A percentile compares a stretch with the other conserved stretches of the same genome.
These are phyloP conservation scores for Zeugodacus cucurbitae DNA, from an alignment of 1,140 invertebrate genomes.

Conservation along the genomic window DNA sequence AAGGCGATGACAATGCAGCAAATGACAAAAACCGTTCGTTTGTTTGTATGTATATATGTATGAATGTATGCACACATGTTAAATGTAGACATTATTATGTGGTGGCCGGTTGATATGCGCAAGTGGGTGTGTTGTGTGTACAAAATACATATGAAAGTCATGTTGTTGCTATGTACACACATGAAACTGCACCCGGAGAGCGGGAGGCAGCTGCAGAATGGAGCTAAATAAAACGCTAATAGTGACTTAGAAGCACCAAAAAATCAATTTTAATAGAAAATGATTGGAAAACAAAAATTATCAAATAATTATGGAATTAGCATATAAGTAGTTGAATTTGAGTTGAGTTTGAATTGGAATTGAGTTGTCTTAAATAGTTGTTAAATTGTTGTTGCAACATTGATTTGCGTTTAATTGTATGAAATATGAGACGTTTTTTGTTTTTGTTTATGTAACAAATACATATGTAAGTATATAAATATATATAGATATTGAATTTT, in stretches of 20 bases:
- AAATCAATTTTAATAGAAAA: not conserved
- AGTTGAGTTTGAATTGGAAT: conserved; percentile 16
- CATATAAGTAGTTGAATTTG: not conserved
- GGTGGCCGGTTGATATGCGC: too few species aligned
- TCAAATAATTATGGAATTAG: not conserved
- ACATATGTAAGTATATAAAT: not conserved
- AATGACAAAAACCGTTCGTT: not conserved
- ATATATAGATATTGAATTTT: not conserved
- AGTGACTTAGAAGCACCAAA: not conserved
- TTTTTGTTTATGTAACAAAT: not conserved
- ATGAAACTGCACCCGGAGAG: not conserved
- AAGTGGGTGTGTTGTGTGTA: not conserved
- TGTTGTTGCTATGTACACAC: conserved; percentile 14
- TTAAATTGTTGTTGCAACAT: not conserved
- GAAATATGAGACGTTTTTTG: not conserved
- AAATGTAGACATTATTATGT: not conserved
- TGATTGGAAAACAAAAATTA: not conserved
- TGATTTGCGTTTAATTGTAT: not conserved
- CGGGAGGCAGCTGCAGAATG: not conserved
- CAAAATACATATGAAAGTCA: not conserved
- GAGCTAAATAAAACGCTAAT: not conserved
- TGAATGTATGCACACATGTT: not conserved
- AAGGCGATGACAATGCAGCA: not conserved
- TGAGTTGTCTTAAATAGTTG: not conserved
- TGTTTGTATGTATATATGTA: not conserved